Percentiles rank a stretch among this genome's conserved stretches.
Conservation (phyloP, 2,797 vertebrate species). For the Oreonectes daqikongensis region DNA sequence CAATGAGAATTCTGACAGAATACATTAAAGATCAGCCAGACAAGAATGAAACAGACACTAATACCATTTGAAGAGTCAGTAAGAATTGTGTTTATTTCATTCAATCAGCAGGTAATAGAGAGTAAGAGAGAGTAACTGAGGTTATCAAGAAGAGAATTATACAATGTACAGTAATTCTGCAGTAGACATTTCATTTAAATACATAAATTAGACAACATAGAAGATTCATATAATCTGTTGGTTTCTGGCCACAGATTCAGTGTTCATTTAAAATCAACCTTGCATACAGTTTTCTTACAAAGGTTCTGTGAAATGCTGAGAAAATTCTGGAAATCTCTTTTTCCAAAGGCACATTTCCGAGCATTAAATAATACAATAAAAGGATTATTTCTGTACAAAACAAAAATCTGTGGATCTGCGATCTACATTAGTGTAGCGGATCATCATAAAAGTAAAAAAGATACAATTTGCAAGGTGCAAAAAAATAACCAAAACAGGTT, state of each 20-base stretch:
- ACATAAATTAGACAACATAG: conserved; percentile 64
- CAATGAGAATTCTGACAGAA: background rate
- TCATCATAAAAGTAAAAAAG: conserved; percentile 44
- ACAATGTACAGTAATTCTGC: conserved; percentile 42
- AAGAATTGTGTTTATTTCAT: conserved; percentile 68
- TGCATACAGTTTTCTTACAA: conserved; percentile 50
- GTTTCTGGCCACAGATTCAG: conserved; percentile 51
- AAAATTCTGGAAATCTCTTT: conserved; percentile 46
- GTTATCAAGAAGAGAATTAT: conserved; percentile 44
- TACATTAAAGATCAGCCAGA: background rate
- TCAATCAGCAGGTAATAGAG: conserved; percentile 64
- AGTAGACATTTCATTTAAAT: conserved; percentile 68
- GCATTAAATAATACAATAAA: conserved; percentile 70
- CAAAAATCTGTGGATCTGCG: conserved; percentile 57
- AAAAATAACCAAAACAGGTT: conserved; percentile 59
- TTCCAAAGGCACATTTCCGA: conserved; percentile 58
- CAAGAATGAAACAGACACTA: background rate
- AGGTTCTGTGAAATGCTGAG: conserved; percentile 44
- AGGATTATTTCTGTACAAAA: conserved; percentile 56
- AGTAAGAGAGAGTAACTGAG: conserved; percentile 53
- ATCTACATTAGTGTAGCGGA: conserved; percentile 38
- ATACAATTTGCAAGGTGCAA: conserved; percentile 13
- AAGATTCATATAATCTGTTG: conserved; percentile 51
- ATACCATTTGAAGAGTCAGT: background rate
- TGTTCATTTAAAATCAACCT: conserved; percentile 52